Base-by-base conservation (phyloP, 2,888 invertebrate species). In the Drosophila phalerata region DNA sequence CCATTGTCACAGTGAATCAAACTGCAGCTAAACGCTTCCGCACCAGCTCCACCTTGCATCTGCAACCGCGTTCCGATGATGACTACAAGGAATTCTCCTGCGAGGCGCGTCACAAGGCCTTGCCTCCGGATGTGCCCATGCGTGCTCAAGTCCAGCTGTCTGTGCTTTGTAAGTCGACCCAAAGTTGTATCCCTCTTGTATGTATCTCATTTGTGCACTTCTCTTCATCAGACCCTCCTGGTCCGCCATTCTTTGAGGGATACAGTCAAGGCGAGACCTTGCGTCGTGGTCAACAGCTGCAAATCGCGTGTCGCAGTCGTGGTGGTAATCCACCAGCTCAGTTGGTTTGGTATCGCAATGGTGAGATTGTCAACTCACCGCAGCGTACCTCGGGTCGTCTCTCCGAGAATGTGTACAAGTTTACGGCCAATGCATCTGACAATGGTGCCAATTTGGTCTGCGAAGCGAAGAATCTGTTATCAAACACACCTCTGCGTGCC, bases 81-180 rank as follows among this genome's bases (percentile, higher is more conserved):
- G 91, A 91, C 53, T 92, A 87, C 65, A 91, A 91, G 71, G 92
- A 91, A 37, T 92, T 84, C 71, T 90, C 92, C 8, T 91, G 91
- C 57, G 91, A 92, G 70, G 91, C 91, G 1, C 89, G 90, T 5
- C 91, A 91, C 72, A 91, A 91, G 64, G 91, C 91, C 0, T 61
- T 91, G 56, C 91, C 91, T 0, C 91, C 92, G 25, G 92, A 91
- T 77, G 90, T 92, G 8, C 92, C 91, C 6, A 92, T 91, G 91
- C 91, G 92, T 19, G 90, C 92, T 19, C 90, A 89, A 58, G 80
- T 91, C 34, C 92, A 92, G 64, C 77, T 91, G 2, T 91, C 92
- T 1, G 92, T 91, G 47, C 70, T 91, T 42, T 92, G 91, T 91
- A 90, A 86, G 92, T 91, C 60, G 3, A 32, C 2, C 3, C 5